Conservation (phyloP, 2,888 invertebrate genomes). For the Drosophila limbata region DNA sequence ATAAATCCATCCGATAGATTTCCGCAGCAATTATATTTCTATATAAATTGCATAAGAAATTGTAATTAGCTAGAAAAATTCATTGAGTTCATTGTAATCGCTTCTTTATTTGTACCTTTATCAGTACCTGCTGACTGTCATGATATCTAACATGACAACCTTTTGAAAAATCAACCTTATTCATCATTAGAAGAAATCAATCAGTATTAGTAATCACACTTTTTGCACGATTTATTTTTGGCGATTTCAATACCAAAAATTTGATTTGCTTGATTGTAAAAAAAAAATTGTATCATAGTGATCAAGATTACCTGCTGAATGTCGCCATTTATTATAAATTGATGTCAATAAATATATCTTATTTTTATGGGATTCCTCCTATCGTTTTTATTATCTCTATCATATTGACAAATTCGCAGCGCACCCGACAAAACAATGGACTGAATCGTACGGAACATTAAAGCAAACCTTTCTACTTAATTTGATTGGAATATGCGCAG, state of each 20-base stretch:
- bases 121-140: too few relatives aligned
- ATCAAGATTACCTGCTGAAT: too few relatives aligned
- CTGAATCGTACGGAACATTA: conserved; percentile 18
- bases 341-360: neutral
- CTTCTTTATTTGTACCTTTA: too few relatives aligned
- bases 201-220: too few relatives aligned
- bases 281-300: too few relatives aligned
- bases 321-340: neutral
- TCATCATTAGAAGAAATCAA: too few relatives aligned
- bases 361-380: neutral
- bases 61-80: neutral
- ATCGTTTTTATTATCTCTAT: neutral
- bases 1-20: too few relatives aligned
- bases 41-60: neutral
- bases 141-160: too few relatives aligned
- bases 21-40: neutral
- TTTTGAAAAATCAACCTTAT: too few relatives aligned
- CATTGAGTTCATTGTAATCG: neutral
- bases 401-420: conserved; percentile 10
- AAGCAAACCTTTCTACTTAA: conserved; percentile 75
- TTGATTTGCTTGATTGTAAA: too few relatives aligned
- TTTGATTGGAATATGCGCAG: conserved; percentile 78
- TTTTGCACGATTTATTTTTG: too few relatives aligned
- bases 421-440: neutral
- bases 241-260: too few relatives aligned